Conservation (phyloP, 2,797 vertebrate species). For the Hirundo rustica region DNA sequence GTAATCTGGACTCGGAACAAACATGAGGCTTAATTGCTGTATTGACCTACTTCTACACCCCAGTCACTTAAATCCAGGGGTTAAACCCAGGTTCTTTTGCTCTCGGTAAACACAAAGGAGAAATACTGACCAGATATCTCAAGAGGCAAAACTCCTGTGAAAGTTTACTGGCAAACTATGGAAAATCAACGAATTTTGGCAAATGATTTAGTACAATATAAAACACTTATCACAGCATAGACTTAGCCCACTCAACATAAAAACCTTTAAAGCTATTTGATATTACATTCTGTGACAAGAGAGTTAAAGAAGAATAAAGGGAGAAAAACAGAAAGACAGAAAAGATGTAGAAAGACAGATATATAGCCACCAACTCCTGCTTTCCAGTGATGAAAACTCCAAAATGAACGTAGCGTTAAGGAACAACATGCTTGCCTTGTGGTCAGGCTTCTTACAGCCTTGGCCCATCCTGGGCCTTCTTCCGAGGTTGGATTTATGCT, state of each 20-base stretch:
- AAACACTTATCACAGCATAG: neutral
- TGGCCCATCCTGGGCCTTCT: neutral
- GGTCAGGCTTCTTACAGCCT: neutral
- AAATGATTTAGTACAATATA: neutral
- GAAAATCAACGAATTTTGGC: neutral
- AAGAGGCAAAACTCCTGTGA: neutral
- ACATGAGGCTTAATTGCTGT: neutral
- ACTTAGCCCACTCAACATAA: neutral
- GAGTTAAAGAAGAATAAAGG: neutral
- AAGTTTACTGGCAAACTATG: neutral
- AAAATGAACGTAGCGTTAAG: neutral
- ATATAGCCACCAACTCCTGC: neutral
- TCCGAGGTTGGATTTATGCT: neutral
- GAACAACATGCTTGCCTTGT: neutral
- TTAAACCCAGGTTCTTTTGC: neutral
- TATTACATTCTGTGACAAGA: neutral
- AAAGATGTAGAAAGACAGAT: neutral
- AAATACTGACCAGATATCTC: neutral
- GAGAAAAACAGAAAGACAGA: neutral
- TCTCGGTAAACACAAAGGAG: neutral
- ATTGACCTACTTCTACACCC: neutral
- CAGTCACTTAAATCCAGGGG: neutral
- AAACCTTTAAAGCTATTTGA: neutral
- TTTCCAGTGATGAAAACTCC: accelerated
- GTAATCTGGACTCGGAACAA: neutral